phyloP scores from a whole-genome alignment of 2,888 invertebrate genomes.

The Ctenicera cuprea region DNA sequence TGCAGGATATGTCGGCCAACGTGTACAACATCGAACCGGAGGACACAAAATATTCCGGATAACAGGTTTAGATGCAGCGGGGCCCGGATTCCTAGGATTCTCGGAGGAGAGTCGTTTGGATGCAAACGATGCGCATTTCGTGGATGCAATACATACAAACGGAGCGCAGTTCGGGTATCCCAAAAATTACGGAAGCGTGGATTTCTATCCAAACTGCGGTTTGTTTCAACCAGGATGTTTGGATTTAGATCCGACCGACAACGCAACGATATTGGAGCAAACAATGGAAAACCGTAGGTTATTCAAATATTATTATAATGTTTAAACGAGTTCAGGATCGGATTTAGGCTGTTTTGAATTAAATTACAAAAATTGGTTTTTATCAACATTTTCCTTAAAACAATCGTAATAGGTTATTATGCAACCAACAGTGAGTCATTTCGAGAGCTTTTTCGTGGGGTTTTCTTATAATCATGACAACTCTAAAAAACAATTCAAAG shows the following conservation, averaged over 20 bases:
- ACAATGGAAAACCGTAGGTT: constrained; percentile 44
- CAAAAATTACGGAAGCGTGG: constrained; percentile 80
- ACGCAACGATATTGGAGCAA: constrained; percentile 29
- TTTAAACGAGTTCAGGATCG: too few species aligned
- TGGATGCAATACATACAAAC: constrained; percentile 84
- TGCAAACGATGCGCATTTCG: constrained; percentile 79
- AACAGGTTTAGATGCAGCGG: constrained; percentile 54
- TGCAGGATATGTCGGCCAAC: constrained; percentile 54
- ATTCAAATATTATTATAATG: neutral
- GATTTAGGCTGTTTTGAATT: too few species aligned
- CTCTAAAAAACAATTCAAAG: too few species aligned
- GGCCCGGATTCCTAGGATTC: constrained; percentile 51
- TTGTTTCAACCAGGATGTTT: constrained; percentile 80
- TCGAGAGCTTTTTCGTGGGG: too few species aligned
- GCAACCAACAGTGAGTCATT: too few species aligned
- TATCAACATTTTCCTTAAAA: too few species aligned
- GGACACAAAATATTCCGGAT: constrained; percentile 49
- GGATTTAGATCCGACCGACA: constrained; percentile 35
- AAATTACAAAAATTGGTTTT: too few species aligned
- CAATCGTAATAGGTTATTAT: too few species aligned
- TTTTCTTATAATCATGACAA: too few species aligned
- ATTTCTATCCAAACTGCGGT: constrained; percentile 85
- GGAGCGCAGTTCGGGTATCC: constrained; percentile 81
- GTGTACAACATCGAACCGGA: constrained; percentile 38
- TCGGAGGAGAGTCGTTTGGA: constrained; percentile 76